Percentiles rank a stretch among this genome's conserved stretches.
Conservation (phyloP, 2,888 invertebrate species). For the Melanophora roralis region DNA sequence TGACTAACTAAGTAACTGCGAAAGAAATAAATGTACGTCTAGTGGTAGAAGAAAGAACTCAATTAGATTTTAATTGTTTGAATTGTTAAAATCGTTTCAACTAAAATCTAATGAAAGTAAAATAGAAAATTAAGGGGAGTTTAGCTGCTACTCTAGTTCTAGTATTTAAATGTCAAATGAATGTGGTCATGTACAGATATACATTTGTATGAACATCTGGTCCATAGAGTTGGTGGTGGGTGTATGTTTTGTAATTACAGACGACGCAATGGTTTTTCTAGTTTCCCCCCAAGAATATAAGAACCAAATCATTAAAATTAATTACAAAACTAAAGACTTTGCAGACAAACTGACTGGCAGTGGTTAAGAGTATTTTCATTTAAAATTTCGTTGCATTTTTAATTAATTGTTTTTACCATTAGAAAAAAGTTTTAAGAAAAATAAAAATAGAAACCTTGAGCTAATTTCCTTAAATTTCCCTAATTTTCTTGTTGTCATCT, state of each 20-base stretch:
- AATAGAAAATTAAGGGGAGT: background rate
- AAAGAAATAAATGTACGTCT: background rate
- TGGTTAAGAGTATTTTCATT: background rate
- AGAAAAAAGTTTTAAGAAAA: background rate
- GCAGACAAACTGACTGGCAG: background rate
- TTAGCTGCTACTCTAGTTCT: too few relatives aligned
- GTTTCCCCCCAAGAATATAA: too few relatives aligned
- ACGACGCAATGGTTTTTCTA: background rate
- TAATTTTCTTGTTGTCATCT: background rate
- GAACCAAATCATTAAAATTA: background rate
- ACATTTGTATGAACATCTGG: background rate
- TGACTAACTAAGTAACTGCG: background rate
- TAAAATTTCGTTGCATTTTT: background rate
- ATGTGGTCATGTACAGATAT: too few relatives aligned
- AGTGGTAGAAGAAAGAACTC: conserved; percentile 35
- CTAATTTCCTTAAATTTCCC: background rate
- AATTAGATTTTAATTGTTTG: conserved; percentile 55
- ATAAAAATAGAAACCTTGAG: conserved; percentile 1
- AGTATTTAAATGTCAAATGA: too few relatives aligned
- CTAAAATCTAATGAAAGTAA: background rate
- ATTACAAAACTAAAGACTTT: background rate
- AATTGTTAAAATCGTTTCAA: conserved; percentile 35
- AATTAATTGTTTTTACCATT: background rate
- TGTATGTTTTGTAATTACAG: background rate
- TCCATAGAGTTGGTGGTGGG: background rate